phyloP scores from a whole-genome alignment of 1,140 invertebrate species.

The Drosophila bipectinata region DNA sequence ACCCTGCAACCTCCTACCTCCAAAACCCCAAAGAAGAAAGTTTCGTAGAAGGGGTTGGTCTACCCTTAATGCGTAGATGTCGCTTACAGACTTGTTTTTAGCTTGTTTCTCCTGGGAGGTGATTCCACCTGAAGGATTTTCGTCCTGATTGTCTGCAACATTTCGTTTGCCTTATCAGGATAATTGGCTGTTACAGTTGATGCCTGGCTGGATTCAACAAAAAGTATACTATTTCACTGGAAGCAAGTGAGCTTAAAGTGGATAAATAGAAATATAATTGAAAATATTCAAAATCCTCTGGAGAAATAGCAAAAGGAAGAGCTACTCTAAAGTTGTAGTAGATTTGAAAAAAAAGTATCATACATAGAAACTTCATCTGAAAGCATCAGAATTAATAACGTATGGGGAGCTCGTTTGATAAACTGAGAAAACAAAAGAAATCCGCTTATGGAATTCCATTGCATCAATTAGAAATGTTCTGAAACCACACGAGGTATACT shows the following conservation, averaged over 20 bases:
- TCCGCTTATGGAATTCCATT: constrained; percentile 61
- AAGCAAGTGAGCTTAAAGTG: too few relatives aligned
- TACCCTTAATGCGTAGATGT: constrained; percentile 42
- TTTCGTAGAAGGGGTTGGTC: neutral
- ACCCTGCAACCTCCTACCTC: too few relatives aligned
- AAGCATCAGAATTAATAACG: constrained; percentile 12
- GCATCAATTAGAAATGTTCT: constrained; percentile 66
- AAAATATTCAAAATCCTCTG: too few relatives aligned
- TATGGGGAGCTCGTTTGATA: constrained; percentile 18
- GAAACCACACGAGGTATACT: constrained; percentile 16
- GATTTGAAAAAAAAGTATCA: neutral
- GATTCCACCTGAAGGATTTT: constrained; percentile 48
- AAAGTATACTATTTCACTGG: constrained; percentile 20
- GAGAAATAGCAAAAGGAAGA: too few relatives aligned
- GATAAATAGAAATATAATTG: constrained; percentile 1
- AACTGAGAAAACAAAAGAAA: constrained; percentile 58
- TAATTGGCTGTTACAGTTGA: constrained; percentile 47
- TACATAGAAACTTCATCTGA: neutral
- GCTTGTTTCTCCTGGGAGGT: constrained; percentile 26
- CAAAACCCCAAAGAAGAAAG: neutral
- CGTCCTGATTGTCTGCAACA: constrained; percentile 34
- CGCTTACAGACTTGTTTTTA: constrained; percentile 22
- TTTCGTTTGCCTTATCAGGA: constrained; percentile 39
- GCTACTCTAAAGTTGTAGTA: too few relatives aligned
- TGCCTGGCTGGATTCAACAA: constrained; percentile 24